Evolutionary conservation across 92 coral and sea anemone species (phyloP).

Genomic region (Zoanthus solanderi): DNA sequence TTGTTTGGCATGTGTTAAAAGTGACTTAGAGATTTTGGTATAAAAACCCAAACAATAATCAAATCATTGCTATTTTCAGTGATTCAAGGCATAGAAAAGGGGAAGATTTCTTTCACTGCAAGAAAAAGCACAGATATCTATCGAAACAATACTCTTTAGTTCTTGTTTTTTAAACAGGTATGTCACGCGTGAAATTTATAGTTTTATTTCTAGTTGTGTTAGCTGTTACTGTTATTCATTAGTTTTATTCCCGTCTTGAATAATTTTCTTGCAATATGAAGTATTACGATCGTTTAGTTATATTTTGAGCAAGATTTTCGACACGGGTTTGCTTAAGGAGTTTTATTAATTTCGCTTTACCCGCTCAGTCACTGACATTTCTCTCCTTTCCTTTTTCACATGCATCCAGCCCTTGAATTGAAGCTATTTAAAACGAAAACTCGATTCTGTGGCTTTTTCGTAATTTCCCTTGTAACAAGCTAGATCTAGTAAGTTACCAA

Average conservation of each 20-base stretch:
- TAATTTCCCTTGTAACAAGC: too few relatives aligned
- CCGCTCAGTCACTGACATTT: background rate
- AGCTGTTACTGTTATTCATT: background rate
- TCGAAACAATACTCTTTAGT: too few relatives aligned
- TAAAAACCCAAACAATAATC: constrained; percentile 16
- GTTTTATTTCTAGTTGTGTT: background rate
- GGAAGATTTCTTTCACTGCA: background rate
- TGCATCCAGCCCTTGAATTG: background rate
- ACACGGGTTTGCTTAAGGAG: background rate
- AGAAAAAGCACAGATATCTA: background rate
- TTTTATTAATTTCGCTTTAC: background rate
- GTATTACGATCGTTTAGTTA: background rate
- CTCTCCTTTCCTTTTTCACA: too few relatives aligned
- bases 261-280: too few relatives aligned
- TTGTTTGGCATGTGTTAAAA: constrained; percentile 7
- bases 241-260: too few relatives aligned
- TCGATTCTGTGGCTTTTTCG: too few relatives aligned
- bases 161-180: background rate
- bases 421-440: background rate
- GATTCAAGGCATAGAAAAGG: background rate
- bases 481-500: too few relatives aligned
- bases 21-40: constrained; percentile 19
- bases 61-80: constrained; percentile 25
- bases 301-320: background rate
- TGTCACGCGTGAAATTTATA: background rate